These are phyloP conservation scores for Chrysomallon squamiferum DNA, from an alignment of 1,140 invertebrate species.

Conservation along the genomic window DNA sequence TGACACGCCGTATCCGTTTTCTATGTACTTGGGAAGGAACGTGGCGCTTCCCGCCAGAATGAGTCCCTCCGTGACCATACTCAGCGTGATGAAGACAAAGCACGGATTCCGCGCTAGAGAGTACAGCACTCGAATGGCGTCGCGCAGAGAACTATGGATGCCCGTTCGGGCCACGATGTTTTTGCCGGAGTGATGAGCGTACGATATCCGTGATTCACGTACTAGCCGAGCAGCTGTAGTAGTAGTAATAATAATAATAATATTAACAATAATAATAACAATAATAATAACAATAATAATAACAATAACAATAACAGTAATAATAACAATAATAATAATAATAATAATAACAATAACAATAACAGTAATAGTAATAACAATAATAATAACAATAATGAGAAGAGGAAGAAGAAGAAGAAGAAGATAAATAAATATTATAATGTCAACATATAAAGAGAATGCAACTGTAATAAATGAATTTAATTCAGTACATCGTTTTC, in stretches of 20 bases:
- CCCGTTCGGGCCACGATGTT: neutral
- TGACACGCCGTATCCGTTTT: conserved; percentile 81
- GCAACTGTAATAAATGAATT: no score
- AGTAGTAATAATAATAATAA: conserved; percentile 6
- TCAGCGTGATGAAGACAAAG: conserved; percentile 80
- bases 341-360: no score
- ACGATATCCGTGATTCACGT: conserved; percentile 70
- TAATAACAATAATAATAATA: no score
- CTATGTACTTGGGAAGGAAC: conserved; percentile 81
- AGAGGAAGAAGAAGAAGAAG: no score
- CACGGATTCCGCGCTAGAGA: conserved; percentile 76
- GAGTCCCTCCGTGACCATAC: conserved; percentile 76
- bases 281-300: no score
- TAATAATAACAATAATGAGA: no score
- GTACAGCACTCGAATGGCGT: conserved; percentile 21
- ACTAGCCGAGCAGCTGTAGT: conserved; percentile 40
- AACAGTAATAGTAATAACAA: no score
- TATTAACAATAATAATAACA: no score
- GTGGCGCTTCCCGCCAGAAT: conserved; percentile 80
- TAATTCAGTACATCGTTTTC: no score
- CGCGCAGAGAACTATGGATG: conserved; percentile 19
- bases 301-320: no score
- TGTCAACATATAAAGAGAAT: no score
- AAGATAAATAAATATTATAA: no score
- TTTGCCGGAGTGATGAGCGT: conserved; percentile 68